Base-by-base conservation (phyloP, 2,113 vertebrate genomes). In the Centrocercus urophasianus region DNA sequence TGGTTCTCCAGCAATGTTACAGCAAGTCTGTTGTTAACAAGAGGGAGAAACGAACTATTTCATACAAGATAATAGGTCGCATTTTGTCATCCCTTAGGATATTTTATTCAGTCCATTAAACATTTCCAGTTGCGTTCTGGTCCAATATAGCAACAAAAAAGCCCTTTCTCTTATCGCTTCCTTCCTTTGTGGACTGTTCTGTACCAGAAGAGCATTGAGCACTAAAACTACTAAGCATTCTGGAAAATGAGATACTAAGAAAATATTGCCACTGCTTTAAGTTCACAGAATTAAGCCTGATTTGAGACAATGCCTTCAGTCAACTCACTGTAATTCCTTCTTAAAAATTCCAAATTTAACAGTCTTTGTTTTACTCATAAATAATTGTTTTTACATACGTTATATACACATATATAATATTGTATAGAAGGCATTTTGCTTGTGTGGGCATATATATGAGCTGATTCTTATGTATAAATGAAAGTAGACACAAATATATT, bases 91-190 rank as follows among this genome's bases (percentile, higher is more conserved):
- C 65, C 48, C 30, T 83, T 56, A 76, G 48, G 64, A 60, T 81
- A 57, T 56, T 61, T 89, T 86, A 38, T 93, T 78, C 28, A 79
- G 18, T 63, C 36, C n/a, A 73, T 75, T 93, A 83, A 78, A 64
- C 16, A 78, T 76, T 88, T 89, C 40, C 50, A 79, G 12, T 73
- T 91, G 84, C 86, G 18, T 91, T 91, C 40, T 89, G 19, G 8
- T 60, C 69, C 22, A 73, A 6, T 6, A 14, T 60, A 75, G 59
- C 10, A 71, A 85, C 34, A 83, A 61, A 72, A 82, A 80, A 80
- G 3, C 3, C 5, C 1, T 67, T 73, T 75, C 13, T 93, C 84
- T 66, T 59, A 89, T 84, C 0, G 38, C 10, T 77, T 27, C 8
- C 11, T 85, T 72, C 48, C 14, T 85, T 59, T 66, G 14, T 82